Evolutionary conservation across 2,797 vertebrate genomes (phyloP), one percentile per base, ranked within the genome.

Genomic region (Jordanella pulchra): DNA sequence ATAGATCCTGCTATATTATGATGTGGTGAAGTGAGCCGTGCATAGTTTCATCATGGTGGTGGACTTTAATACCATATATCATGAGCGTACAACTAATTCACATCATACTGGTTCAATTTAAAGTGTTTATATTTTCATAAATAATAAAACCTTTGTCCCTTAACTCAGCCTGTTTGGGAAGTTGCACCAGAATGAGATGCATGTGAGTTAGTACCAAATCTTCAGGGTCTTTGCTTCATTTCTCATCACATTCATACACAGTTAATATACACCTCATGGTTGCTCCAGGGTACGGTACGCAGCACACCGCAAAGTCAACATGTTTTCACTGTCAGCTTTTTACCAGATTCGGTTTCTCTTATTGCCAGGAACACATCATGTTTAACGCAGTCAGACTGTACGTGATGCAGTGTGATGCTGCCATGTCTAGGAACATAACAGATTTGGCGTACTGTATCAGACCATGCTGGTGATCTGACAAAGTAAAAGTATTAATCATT

Each of bases 401-500:
- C 84, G 80, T 81, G 76, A 80, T 80, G 73, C 14, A 54, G 76
- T 69, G 85, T 75, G 78, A 84, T 66, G 75, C 69, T 78, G 71
- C 32, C 73, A 81, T 74, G 83, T 83, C 85, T 71, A 73, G 85
- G 79, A 77, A 88, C 84, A 83, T 7, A 79, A 76, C 79, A 87
- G 75, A 79, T 81, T 79, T 83, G 82, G 75, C 71, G 81, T 58
- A 72, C 82, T 84, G 78, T 71, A 84, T 89, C 76, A 77, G 84
- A 78, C 71, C 76, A 72, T 76, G 51, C 51, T 27, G 27, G 72
- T 56, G 81, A 80, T 77, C 74, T 84, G 76, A 77, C 78, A 77
- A 82, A 80, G 79, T 89, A 89, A 65, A 87, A 86, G 73, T 87
- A 89, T 90, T 90, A 81, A 91, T 92, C 72, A 67, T 80, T 89